Base-by-base conservation (phyloP, 2,113 vertebrate genomes). In the Labeo rohita region DNA sequence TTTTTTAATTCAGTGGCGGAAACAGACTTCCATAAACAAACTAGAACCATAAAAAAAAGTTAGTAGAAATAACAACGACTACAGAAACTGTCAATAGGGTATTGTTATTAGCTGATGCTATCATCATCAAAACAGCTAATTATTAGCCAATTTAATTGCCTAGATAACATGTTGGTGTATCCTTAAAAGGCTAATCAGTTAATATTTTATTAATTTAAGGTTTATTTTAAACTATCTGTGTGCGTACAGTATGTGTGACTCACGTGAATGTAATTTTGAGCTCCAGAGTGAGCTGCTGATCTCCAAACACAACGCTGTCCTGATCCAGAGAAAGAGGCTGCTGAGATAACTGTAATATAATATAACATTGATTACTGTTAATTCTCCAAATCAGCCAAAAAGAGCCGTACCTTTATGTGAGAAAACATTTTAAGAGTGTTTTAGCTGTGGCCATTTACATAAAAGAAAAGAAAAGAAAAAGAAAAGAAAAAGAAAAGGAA, bases 241-340 rank as follows among this genome's bases (percentile, higher is more conserved):
- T 3, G 56, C 7, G 7, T 21, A 59, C 7, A 59, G 7, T 2
- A 75, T 75, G 23, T 12, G 3, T 21, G 54, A 95, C 96, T 96
- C 91, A 97, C 96, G 94, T 92, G 49, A 97, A 96, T 70, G 94
- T 95, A 90, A 97, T 91, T 88, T 95, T 93, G 92, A 93, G 95
- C 86, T 97, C 96, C 92, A 97, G 91, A 47, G 93, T 93, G 86
- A 97, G 94, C 88, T 96, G 96, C 91, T 96, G 94, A 86, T 97
- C 96, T 15, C 93, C 93, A 89, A 97, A 83, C 87, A 96, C 93
- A 0, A 90, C 90, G 86, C 96, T 95, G 75, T 97, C 96, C 90
- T 96, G 96, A 89, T 97, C 96, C 90, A 97, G 91, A 23, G 95
- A 93, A n/a, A 97, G 89, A 0, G 96, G 93, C 80, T 96, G 96